Conservation (phyloP, 2,797 vertebrate species). For the Manis javanica region DNA sequence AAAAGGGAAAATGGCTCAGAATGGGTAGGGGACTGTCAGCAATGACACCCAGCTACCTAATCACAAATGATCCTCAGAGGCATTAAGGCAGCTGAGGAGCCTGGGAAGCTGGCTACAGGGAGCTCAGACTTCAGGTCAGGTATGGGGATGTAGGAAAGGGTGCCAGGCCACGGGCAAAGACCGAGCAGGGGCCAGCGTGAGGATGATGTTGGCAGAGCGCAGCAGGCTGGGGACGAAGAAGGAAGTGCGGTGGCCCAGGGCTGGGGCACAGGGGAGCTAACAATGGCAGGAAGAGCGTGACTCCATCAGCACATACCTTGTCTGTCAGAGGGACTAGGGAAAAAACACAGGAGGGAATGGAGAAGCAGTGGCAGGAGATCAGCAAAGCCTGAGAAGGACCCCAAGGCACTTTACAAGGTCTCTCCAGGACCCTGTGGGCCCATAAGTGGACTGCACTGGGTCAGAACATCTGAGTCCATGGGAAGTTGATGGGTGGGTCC, state of each 20-base stretch:
- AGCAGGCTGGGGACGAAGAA: not conserved
- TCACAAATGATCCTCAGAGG: not conserved
- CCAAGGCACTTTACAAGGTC: not conserved
- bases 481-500: not conserved
- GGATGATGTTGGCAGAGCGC: not conserved
- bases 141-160: slow-evolving; percentile 4
- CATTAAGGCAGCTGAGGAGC: not conserved
- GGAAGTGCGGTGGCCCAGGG: not conserved
- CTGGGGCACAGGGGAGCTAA: not conserved
- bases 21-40: not conserved
- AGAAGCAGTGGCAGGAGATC: not conserved
- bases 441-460: not conserved
- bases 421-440: not conserved
- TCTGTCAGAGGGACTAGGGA: not conserved
- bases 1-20: slow-evolving; percentile 36
- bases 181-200: not conserved
- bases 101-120: not conserved
- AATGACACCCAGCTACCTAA: not conserved
- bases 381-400: not conserved
- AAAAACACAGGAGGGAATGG: not conserved
- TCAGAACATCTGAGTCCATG: not conserved
- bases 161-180: not conserved
- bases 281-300: not conserved
- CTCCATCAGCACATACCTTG: not conserved
- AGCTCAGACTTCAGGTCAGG: slow-evolving; percentile 62